Evolutionary conservation across 2,113 vertebrate species (phyloP).

Genomic region (Neolamprologus falcicula): DNA sequence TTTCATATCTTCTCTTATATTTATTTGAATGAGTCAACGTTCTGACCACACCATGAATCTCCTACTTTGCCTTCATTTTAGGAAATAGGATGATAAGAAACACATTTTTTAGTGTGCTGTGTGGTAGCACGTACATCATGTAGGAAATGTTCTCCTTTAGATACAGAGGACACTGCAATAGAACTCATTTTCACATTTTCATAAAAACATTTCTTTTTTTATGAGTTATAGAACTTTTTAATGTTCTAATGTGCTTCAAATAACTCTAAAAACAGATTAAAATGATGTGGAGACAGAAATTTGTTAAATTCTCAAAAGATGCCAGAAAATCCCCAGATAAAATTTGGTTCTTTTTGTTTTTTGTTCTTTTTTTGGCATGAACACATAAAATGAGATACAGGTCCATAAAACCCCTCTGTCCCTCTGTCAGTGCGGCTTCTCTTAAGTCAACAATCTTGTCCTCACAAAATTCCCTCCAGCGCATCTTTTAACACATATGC

Average conservation of each 20-base stretch:
- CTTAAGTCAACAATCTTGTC: background rate
- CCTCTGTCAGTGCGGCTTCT: background rate
- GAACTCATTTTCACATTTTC: background rate
- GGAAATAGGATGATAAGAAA: background rate
- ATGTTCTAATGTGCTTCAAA: background rate
- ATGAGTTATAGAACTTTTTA: background rate
- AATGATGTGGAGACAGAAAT: background rate
- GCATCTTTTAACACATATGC: background rate
- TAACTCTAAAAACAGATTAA: background rate
- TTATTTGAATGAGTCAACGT: background rate
- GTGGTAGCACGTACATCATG: background rate
- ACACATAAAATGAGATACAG: background rate
- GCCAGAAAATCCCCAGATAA: background rate
- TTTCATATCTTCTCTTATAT: background rate
- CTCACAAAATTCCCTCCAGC: background rate
- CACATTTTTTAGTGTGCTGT: background rate
- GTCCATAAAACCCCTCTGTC: background rate
- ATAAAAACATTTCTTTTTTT: background rate
- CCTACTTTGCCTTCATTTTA: background rate
- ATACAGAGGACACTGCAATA: background rate
- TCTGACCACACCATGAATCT: accelerated
- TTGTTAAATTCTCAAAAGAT: background rate
- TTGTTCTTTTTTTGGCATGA: background rate
- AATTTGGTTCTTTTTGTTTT: background rate
- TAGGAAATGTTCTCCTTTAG: background rate